phyloP scores from a whole-genome alignment of 2,888 invertebrate species.

The Drosophila dives region DNA sequence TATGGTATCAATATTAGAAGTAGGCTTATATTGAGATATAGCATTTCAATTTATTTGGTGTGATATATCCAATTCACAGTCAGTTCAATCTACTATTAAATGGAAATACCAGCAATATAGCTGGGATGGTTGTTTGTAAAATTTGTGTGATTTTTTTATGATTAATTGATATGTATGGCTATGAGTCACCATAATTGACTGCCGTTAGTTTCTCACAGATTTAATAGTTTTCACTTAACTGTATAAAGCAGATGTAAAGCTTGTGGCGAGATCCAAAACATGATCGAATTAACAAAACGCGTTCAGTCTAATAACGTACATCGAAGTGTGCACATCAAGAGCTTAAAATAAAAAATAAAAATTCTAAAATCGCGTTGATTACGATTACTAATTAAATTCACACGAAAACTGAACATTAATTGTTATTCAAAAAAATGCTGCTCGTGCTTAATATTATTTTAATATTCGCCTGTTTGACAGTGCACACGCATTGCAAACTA shows the following conservation, averaged over 20 bases:
- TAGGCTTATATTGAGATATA: not conserved
- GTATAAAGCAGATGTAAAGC: slow-evolving; percentile 46
- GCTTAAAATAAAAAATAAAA: slow-evolving; percentile 2
- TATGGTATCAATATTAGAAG: not conserved
- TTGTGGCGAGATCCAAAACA: slow-evolving; percentile 14
- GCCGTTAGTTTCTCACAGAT: slow-evolving; percentile 3
- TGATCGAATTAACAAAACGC: slow-evolving; percentile 26
- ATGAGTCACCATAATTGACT: not conserved
- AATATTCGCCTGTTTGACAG: slow-evolving; percentile 39
- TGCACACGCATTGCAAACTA: slow-evolving; percentile 51
- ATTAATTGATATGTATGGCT: slow-evolving; percentile 43
- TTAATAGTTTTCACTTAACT: not conserved
- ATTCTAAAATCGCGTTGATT: not conserved
- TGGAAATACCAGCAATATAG: not conserved
- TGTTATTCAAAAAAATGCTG: slow-evolving; percentile 36
- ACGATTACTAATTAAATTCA: not conserved
- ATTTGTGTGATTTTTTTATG: slow-evolving; percentile 40
- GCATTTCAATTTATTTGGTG: not conserved
- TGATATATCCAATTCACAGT: not conserved
- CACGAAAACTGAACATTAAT: not conserved
- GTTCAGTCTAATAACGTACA: slow-evolving; percentile 69
- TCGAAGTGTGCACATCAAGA: slow-evolving; percentile 44
- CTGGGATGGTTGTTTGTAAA: not conserved
- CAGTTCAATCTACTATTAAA: not conserved
- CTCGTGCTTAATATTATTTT: slow-evolving; percentile 43